Evolutionary conservation across 2,797 vertebrate genomes (phyloP).

Genomic region (Cirrhinus mrigala): DNA sequence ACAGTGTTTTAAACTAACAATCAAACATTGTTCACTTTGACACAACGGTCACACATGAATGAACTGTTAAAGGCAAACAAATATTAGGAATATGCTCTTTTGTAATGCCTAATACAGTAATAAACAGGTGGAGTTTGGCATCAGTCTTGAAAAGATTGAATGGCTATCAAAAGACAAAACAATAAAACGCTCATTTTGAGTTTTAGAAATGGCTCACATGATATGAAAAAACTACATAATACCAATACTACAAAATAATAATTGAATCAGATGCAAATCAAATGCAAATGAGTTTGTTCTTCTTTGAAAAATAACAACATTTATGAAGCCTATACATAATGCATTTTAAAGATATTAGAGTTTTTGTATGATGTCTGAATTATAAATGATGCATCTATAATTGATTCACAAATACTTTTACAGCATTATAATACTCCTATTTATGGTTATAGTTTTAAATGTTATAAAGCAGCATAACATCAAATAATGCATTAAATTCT

Average conservation of each 20-base stretch:
- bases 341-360: too few relatives aligned
- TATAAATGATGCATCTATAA: background rate
- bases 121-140: constrained; percentile 9
- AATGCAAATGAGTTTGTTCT: constrained; percentile 4
- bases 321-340: background rate
- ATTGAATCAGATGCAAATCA: background rate
- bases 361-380: too few relatives aligned
- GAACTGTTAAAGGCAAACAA: background rate
- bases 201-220: background rate
- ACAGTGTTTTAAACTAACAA: background rate
- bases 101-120: background rate
- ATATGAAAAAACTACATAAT: background rate
- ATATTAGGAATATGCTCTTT: background rate
- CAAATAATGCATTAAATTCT: background rate
- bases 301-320: background rate
- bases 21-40: background rate
- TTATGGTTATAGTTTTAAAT: background rate
- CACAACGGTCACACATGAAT: background rate
- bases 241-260: background rate
- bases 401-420: background rate
- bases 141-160: background rate
- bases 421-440: background rate
- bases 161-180: background rate
- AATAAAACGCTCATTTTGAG: background rate
- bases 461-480: background rate